Conservation (phyloP, 2,113 vertebrate genomes). For the Stigmatopora nigra region DNA sequence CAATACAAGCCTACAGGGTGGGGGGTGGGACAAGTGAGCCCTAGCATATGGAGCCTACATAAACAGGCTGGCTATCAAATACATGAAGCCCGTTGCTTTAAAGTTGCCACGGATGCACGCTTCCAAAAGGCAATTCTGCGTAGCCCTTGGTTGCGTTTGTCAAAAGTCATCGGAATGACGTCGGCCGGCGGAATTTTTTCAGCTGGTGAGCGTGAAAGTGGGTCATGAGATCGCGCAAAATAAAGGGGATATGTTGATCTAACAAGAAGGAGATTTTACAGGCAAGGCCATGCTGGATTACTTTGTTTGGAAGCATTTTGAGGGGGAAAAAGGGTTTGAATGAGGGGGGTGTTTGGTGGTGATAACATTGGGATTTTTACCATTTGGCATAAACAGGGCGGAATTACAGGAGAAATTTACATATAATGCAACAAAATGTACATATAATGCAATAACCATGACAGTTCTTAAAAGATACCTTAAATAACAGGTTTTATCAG, state of each 20-base stretch:
- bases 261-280: constrained; percentile 35
- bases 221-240: constrained; percentile 42
- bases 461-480: background rate
- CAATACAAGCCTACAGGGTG: constrained; percentile 44
- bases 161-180: constrained; percentile 12
- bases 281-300: constrained; percentile 58
- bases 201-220: constrained; percentile 44
- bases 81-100: constrained; percentile 12
- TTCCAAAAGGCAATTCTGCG: constrained; percentile 7
- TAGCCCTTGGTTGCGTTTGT: constrained; percentile 9
- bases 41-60: constrained; percentile 50
- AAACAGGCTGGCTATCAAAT: constrained; percentile 18
- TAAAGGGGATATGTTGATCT: constrained; percentile 32
- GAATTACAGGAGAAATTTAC: background rate
- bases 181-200: constrained; percentile 13
- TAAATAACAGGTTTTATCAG: background rate
- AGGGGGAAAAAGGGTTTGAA: no score
- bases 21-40: constrained; percentile 25
- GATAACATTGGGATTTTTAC: no score
- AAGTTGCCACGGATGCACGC: constrained; percentile 1
- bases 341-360: no score
- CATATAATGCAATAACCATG: background rate
- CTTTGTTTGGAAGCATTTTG: constrained; percentile 43
- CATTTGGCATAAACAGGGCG: background rate
- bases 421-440: background rate